Evolutionary conservation across 1,140 invertebrate species (phyloP), one percentile per base, ranked within the genome.

Genomic region (Macrobrachium nipponense): DNA sequence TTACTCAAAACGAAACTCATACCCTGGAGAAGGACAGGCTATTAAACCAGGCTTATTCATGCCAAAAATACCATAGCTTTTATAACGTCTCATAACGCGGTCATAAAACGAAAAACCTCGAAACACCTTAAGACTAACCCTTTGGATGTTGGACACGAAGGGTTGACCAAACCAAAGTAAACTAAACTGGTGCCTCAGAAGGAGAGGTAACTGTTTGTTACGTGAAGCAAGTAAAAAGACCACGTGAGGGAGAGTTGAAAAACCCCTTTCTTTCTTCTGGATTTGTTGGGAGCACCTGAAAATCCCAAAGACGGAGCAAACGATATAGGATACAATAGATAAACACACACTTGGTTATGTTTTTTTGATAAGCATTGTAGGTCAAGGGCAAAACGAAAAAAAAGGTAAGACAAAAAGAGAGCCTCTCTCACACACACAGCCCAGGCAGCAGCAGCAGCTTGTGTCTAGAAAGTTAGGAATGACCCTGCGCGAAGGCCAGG

Each of bases 401-500:
- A 85, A 79, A 85, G 76, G 76, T 79, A 72, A 78, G 64, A 79
- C 76, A 85, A 79, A 70, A 78, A 85, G 75, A 43, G 62, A 58
- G 23, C 68, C 36, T n/a, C 36, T 70, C 36, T 14, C 68, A 36
- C 27, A 36, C 27, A 36, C 27, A 36, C 27, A 70, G 68, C 23
- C 68, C 44, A 70, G 14, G 59, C 23, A 27, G 75, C 70, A 27
- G 75, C 70, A 17, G 51, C 62, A n/a, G 64, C 23, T 64, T 18
- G 43, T 59, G 76, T 85, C 70, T 78, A 85, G 76, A 85, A 79
- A 79, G 75, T 79, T 85, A 85, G 82, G 66, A 73, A 60, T 76
- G 82, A 85, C 82, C 76, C 82, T 85, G 76, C 43, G 58, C 43
- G 82, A 85, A 85, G 82, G 82, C 76, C 82, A 68, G 23, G n/a